A percentile compares a stretch with the other conserved stretches of the same genome.
phyloP scores from a whole-genome alignment of 2,888 invertebrate species.

The Polydrusus tereticollis region DNA sequence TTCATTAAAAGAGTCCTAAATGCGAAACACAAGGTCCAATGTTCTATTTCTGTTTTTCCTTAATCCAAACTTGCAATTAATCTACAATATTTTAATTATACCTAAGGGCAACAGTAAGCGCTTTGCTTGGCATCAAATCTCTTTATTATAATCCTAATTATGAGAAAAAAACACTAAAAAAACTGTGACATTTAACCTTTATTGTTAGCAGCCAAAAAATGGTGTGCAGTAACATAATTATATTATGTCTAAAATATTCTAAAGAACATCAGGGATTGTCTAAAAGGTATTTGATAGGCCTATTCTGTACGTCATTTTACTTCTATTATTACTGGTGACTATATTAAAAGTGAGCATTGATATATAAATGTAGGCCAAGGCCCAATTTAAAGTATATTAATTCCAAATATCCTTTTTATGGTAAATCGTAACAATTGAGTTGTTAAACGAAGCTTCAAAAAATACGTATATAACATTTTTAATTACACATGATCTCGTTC shows the following conservation, averaged over 20 bases:
- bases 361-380: neutral
- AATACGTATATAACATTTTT: neutral
- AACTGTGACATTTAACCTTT: slow-evolving; percentile 44
- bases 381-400: neutral
- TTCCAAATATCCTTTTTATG: too few relatives aligned
- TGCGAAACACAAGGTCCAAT: too few relatives aligned
- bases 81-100: too few relatives aligned
- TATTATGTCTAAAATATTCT: slow-evolving; percentile 7
- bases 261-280: slow-evolving; percentile 28
- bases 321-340: neutral
- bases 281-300: slow-evolving; percentile 23
- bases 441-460: too few relatives aligned
- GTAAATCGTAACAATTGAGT: neutral
- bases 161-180: neutral
- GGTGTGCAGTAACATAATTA: slow-evolving; percentile 27
- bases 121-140: too few relatives aligned
- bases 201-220: slow-evolving; percentile 39
- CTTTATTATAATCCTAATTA: too few relatives aligned
- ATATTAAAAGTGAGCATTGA: neutral
- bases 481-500: too few relatives aligned
- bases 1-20: too few relatives aligned
- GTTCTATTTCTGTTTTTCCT: too few relatives aligned
- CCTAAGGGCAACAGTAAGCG: too few relatives aligned
- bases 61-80: too few relatives aligned
- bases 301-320: slow-evolving; percentile 3